Base-by-base conservation (phyloP, 2,113 vertebrate species). In the Leptobrachium leishanense region DNA sequence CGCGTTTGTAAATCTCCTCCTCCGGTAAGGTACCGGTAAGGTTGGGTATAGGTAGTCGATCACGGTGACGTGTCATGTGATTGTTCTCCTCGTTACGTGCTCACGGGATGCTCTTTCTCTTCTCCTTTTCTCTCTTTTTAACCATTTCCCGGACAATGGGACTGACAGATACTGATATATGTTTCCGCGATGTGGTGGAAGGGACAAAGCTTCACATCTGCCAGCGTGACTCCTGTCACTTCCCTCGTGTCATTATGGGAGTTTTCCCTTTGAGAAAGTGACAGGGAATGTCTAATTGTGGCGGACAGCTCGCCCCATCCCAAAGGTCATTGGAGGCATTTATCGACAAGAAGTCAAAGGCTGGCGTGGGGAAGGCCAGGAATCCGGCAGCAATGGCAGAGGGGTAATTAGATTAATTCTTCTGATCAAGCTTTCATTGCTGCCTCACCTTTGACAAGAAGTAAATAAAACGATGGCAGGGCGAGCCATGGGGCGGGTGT, bases 341-440 rank as follows among this genome's bases (percentile, higher is more conserved):
- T 72, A 72, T 72, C 46, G 68, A 70, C 68, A 70, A 70, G 15
- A 70, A 70, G 68, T 70, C 68, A 70, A 41, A 50, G 68, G 68
- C 43, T 31, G 13, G 43, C 31, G 68, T 50, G 43, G 68, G 43
- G 15, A 70, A 46, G 44, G 43, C 46, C 69, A 54, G 69, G 31
- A 54, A 59, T 54, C 69, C 69, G 54, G 46, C 50, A 72, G 69
- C 69, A 72, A 54, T 40, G 46, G 46, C 69, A 54, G 50, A 40
- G 69, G 69, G 43, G 69, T 54, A 72, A 72, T 72, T 72, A 72
- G 50, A 72, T 70, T 70, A 70, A 70, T 46, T 70, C 43, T 44
- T 50, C 10, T 50, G 68, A 70, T 50, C 44, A 70, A 44, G 44
- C 68, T 70, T 70, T 70, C 68, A 70, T 70, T 70, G 44, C 43